phyloP scores from a whole-genome alignment of 2,797 vertebrate genomes.

The Huso huso region DNA sequence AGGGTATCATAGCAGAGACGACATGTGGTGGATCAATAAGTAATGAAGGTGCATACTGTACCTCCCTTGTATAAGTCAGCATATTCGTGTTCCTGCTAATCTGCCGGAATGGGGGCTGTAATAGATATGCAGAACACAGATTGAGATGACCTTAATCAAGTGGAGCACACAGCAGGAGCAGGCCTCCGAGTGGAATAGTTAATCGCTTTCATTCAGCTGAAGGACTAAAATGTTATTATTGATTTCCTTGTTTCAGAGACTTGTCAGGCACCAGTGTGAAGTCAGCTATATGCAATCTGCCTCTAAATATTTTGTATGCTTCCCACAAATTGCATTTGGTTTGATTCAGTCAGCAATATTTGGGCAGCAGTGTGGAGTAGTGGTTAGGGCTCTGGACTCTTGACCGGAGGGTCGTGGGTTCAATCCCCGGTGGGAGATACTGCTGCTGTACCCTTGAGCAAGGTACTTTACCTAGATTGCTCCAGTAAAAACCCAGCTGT shows the following conservation, averaged over 20 bases:
- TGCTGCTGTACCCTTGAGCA: too few relatives aligned
- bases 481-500: too few relatives aligned
- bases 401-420: too few relatives aligned
- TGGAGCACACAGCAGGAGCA: conserved; percentile 30
- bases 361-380: too few relatives aligned
- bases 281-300: conserved; percentile 23
- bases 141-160: conserved; percentile 59
- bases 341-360: too few relatives aligned
- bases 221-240: conserved; percentile 42
- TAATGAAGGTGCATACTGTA: not conserved
- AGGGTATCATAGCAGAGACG: not conserved
- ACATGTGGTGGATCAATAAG: conserved; percentile 7
- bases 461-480: too few relatives aligned
- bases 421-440: too few relatives aligned
- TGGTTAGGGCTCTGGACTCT: too few relatives aligned
- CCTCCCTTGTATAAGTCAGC: conserved; percentile 18
- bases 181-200: conserved; percentile 30
- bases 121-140: conserved; percentile 47
- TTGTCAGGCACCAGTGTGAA: conserved; percentile 34
- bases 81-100: conserved; percentile 31
- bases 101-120: conserved; percentile 33
- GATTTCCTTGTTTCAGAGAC: conserved; percentile 41
- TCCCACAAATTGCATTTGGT: too few relatives aligned
- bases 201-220: conserved; percentile 50
- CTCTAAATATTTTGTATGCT: not conserved